These are phyloP conservation scores for Gobius niger DNA, from an alignment of 2,113 vertebrate genomes.

Conservation along the genomic window DNA sequence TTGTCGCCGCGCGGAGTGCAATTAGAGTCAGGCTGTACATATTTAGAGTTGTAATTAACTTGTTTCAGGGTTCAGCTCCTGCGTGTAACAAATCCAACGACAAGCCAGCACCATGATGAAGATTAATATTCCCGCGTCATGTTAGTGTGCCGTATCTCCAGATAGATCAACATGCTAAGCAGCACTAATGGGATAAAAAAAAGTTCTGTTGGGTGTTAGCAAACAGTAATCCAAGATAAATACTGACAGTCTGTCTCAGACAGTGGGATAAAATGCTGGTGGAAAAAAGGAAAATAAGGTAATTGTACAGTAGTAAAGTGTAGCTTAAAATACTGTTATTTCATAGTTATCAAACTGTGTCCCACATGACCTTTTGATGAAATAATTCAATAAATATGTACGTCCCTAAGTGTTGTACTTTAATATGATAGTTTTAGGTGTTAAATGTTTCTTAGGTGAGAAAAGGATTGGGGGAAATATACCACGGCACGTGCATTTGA, in stretches of 20 bases:
- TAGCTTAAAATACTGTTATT: no score
- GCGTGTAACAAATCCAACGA: conserved; percentile 45
- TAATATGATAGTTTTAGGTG: neutral
- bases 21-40: conserved; percentile 67
- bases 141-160: neutral
- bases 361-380: no score
- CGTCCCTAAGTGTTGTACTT: no score
- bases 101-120: conserved; percentile 4
- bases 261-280: no score
- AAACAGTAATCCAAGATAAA: neutral
- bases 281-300: no score
- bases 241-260: neutral
- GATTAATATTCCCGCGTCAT: conserved; percentile 18
- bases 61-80: conserved; percentile 65
- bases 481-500: neutral
- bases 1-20: conserved; percentile 54
- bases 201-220: neutral
- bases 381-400: no score
- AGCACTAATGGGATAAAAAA: neutral
- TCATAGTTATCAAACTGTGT: no score
- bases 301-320: no score
- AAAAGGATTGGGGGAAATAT: neutral
- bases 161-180: conserved; percentile 4
- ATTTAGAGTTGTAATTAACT: conserved; percentile 73
- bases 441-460: neutral